Evolutionary conservation across 2,888 invertebrate genomes (phyloP).

Genomic region (Caenorhabditis sp.): DNA sequence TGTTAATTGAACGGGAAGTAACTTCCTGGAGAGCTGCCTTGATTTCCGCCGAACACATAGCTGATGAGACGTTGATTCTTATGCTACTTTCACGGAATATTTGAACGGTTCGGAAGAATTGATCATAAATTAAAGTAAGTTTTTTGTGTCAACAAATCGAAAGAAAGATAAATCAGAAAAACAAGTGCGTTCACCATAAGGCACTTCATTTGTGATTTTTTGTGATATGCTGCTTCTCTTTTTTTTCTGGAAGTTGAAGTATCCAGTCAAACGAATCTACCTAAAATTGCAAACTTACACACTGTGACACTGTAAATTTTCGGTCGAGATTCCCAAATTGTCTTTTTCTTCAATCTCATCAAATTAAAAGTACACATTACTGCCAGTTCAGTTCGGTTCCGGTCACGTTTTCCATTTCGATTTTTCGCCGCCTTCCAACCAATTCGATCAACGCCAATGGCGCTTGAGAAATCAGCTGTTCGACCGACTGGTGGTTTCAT

Average conservation of each 20-base stretch:
- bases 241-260: too few relatives aligned
- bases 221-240: too few relatives aligned
- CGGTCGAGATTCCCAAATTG: not conserved
- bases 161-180: too few relatives aligned
- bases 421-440: conserved; percentile 2
- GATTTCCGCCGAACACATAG: conserved; percentile 42
- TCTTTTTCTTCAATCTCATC: conserved; percentile 35
- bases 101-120: not conserved
- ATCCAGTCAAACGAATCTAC: not conserved
- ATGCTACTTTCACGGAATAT: not conserved
- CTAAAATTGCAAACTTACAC: too few relatives aligned
- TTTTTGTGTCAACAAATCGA: not conserved
- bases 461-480: conserved; percentile 25
- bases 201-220: too few relatives aligned
- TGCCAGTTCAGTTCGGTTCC: conserved; percentile 12
- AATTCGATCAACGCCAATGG: conserved; percentile 22
- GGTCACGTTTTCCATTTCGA: conserved; percentile 31
- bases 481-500: conserved; percentile 1
- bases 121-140: conserved; percentile 2
- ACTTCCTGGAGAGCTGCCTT: conserved; percentile 27
- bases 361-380: conserved; percentile 43
- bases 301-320: not conserved
- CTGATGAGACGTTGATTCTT: conserved; percentile 22
- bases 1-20: conserved; percentile 53
- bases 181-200: too few relatives aligned